A percentile compares a stretch with the other conserved stretches of the same genome.
These are phyloP conservation scores for Microcebus murinus DNA, from an alignment of 2,113 vertebrate species.

Conservation along the genomic window DNA sequence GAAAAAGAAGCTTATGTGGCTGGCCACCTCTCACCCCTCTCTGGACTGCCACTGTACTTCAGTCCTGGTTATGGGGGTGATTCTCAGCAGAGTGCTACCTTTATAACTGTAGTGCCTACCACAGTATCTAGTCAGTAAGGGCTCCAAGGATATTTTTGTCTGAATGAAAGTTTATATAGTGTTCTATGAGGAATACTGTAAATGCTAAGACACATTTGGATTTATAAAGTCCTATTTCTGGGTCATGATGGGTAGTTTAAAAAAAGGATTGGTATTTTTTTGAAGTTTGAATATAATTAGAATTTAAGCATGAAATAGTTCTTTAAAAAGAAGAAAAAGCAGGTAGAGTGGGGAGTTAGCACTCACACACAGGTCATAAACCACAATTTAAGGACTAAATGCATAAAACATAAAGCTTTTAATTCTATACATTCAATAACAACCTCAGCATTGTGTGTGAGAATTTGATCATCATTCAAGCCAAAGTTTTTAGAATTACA, in stretches of 20 bases:
- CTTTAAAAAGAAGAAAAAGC: neutral
- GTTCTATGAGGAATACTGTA: neutral
- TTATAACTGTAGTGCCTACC: neutral
- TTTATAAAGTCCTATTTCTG: neutral
- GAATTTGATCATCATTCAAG: neutral
- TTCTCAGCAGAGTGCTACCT: neutral
- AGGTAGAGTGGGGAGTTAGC: neutral
- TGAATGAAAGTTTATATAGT: neutral
- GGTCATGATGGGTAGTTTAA: too few species aligned
- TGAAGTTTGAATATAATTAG: neutral
- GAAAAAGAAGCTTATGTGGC: neutral
- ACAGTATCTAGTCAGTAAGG: neutral
- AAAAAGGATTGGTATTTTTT: neutral
- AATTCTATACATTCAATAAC: neutral
- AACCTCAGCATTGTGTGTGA: neutral
- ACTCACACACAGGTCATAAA: neutral
- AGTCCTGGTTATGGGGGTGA: neutral
- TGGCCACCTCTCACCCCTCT: neutral
- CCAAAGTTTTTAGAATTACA: conserved; percentile 16
- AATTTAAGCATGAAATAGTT: conserved; percentile 8
- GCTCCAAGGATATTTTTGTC: neutral
- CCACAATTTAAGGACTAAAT: neutral
- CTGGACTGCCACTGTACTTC: accelerated
- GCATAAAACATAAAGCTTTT: neutral
- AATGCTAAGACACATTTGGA: neutral